Base-by-base conservation (phyloP, 2,888 invertebrate genomes). In the Xanthorhoe spadicearia region DNA sequence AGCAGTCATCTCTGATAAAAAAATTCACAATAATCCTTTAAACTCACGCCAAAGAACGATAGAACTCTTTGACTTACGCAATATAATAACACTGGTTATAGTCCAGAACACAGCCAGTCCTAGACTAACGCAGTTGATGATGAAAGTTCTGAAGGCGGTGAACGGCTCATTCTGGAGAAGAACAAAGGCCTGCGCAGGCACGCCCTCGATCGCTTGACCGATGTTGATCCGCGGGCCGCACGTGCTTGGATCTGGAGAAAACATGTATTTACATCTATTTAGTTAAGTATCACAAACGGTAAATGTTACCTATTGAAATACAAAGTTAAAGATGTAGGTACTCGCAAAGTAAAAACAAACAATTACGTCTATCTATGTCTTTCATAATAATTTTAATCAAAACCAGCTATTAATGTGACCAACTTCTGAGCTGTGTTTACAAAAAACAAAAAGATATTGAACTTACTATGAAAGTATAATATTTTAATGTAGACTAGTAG, bases 381-480 rank as follows among this genome's bases (percentile, higher is more conserved):
- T 23, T 23, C 23, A 23, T 23, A 23, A 23, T 23, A 23, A n/a
- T 23, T 23, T 38, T 38, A 38, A 38, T 38, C 10, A 10, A 35
- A 35, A 35, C 9, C 35, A 6, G 6, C 3, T 35, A 23, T 23
- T 23, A 23, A 23, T 23, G 23, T 23, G 23, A 23, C 4, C 23
- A 23, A 23, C 23, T 23, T 23, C n/a, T 23, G 13, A 7, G 6
- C 2, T 13, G 2, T 15, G 6, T 15, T 2, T 48, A 48, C 5
- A 8, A 6, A 48, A 48, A 15, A 15, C 5, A 48, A 48, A 43
- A 13, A 4, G 2, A 7, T 10, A 15, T 2, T 48, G 2, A 35
- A 88, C 90, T 89, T 80, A 91, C 91, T 89, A 70, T 88, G 85
- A 64, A 87, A 87, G 73, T 90, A 91, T 32, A 90, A 71, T 32